Evolutionary conservation across 2,797 vertebrate species (phyloP).

Genomic region (Xenops minutus): DNA sequence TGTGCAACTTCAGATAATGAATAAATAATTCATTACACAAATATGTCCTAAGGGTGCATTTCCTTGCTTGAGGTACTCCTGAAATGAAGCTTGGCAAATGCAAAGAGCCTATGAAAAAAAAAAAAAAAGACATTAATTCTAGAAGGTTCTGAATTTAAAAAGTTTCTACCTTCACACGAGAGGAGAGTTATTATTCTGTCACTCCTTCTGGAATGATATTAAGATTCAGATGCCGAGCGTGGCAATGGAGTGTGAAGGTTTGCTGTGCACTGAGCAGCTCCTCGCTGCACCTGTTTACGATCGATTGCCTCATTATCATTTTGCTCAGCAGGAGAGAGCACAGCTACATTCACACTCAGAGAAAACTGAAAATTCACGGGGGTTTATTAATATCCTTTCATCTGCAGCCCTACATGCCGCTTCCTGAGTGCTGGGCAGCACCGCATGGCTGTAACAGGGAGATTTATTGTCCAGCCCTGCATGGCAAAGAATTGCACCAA

Average conservation of each 20-base stretch:
- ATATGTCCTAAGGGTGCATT: not conserved
- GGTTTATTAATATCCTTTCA: not conserved
- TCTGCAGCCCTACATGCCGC: fast-evolving
- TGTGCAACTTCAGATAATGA: not conserved
- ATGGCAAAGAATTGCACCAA: not conserved
- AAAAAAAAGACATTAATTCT: not conserved
- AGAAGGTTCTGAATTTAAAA: constrained; percentile 15
- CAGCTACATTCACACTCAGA: not conserved
- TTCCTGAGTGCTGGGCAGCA: not conserved
- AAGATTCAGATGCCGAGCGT: not conserved
- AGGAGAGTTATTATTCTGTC: constrained; percentile 35
- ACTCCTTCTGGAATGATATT: not conserved
- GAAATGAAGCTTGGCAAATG: not conserved
- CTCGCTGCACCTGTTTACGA: not conserved
- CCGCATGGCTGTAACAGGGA: fast-evolving
- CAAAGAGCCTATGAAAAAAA: not conserved
- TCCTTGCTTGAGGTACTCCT: not conserved
- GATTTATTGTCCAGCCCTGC: not conserved
- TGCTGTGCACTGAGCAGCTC: not conserved
- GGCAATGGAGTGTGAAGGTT: not conserved
- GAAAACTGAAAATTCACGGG: not conserved
- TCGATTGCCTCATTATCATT: constrained; percentile 59
- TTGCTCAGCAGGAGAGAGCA: not conserved
- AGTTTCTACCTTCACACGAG: not conserved
- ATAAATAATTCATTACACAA: constrained; percentile 14